Base-by-base conservation (phyloP, 2,113 vertebrate genomes). In the Pardalotus punctatus region DNA sequence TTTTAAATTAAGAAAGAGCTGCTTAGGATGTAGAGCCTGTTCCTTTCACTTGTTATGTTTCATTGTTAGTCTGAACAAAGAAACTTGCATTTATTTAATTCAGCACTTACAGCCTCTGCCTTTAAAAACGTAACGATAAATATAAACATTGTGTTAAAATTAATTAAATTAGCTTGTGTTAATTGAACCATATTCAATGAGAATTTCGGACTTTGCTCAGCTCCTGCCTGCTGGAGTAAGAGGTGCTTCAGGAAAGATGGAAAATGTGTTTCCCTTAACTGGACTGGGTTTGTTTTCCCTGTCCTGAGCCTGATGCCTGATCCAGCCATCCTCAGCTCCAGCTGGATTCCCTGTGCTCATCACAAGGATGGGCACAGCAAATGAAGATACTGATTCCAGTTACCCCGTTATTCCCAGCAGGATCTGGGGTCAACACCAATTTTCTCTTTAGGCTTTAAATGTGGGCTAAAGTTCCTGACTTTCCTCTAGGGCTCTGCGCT, bases 1-100 rank as follows among this genome's bases (percentile, higher is more conserved):
- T 95, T 90, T 97, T 97, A 96, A 97, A 50, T 72, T 42, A 71
- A 80, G 90, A 36, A 85, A 17, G 21, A 67, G 62, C 51, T 70
- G 40, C 28, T 93, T 88, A 66, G 76, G 61, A 80, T 96, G 86
- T 45, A 64, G 70, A 88, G 88, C 53, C 29, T 58, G 4, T 83
- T 60, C 23, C 73, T 82, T 90, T 73, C 35, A 67, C 65, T 91
- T 91, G 33, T 43, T 67, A 28, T 43, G 54, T 43, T 76, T 62
- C 60, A 42, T 36, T 89, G 14, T 69, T 76, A 81, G 78, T 10
- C 71, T 88, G 42, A 92, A 56, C 57, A 81, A 96, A 94, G 90
- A 71, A 96, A 67, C 11, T 1, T 16, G 4, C 50, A 60, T 53
- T 97, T 94, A 81, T 94, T 87, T 70, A 92, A 93, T 95, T 79